These are phyloP conservation scores for Dendrophyllia cribrosa DNA, from an alignment of 64 coral and sea anemone species.

Conservation along the genomic window DNA sequence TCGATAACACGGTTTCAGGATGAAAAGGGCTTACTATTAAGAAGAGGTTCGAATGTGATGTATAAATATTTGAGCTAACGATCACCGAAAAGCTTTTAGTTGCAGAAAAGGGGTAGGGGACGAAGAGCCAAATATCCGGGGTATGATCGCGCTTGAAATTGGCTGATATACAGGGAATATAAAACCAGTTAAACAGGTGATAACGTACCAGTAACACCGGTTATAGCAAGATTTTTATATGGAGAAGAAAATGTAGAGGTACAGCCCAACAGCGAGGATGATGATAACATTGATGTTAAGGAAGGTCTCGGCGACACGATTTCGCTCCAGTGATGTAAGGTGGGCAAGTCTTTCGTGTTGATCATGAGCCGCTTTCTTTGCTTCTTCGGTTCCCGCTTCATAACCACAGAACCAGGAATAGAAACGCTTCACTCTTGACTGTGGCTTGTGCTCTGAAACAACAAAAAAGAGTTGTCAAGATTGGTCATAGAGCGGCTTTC, in stretches of 20 bases:
- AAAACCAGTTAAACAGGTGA: no score
- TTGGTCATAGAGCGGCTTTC: background rate
- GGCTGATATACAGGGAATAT: no score
- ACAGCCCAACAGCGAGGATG: constrained; percentile 80
- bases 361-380: constrained; percentile 46
- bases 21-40: no score
- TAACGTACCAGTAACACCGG: background rate
- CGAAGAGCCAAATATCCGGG: no score
- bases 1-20: no score
- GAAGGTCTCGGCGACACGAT: constrained; percentile 68
- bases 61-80: no score
- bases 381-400: constrained; percentile 69
- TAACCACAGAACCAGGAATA: constrained; percentile 95
- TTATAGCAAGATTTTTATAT: constrained; percentile 21
- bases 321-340: constrained; percentile 79
- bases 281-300: constrained; percentile 85
- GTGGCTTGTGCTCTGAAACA: constrained; percentile 19
- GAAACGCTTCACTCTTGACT: constrained; percentile 51
- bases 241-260: constrained; percentile 92
- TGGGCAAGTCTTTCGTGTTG: constrained; percentile 69
- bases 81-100: no score
- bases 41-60: no score
- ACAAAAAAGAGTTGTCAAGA: background rate
- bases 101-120: no score
- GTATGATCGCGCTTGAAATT: no score